Base-by-base conservation (phyloP, 2,113 vertebrate genomes). In the Actenoides lindsayi region DNA sequence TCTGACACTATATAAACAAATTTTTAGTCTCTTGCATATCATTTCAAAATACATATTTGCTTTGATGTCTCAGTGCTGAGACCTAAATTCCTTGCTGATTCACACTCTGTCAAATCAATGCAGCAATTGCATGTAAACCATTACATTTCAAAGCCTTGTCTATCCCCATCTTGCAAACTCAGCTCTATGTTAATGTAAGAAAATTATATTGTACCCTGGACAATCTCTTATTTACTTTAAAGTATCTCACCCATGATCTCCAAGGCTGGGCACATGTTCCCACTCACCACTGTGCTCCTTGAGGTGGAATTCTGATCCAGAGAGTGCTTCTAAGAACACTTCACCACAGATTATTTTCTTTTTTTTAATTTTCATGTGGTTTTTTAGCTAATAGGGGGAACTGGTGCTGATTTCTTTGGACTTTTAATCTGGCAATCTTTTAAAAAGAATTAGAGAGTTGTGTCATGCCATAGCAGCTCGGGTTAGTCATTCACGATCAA, bases 41-140 rank as follows among this genome's bases (percentile, higher is more conserved):
- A 42, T 70, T 89, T 81, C 51, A 56, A 83, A 75, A 91, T 42
- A 51, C 19, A 27, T 78, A 28, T 20, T 87, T 89, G 46, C 37
- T 92, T 92, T 93, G 51, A 90, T 93, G 62, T 94, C 70, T 95
- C 62, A 67, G 60, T 77, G 27, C 79, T 88, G 65, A 28, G 64
- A 93, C 56, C 14, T 46, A 89, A 95, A 83, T 83, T 89, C 56
- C 94, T 96, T 86, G 75, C 92, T 95, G 92, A 95, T 71, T 96
- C 94, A 87, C 74, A 86, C 27, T 35, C 85, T 94, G 79, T 87
- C 59, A 95, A 90, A 86, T 86, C 74, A 93, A 77, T 83, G 69
- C 19, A 85, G 67, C 25, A 68, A 75, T 30, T 77, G 15, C 64
- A 83, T 1, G 1, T 76, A 80, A 90, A 73, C 41, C 37, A 39